Evolutionary conservation across 2,113 vertebrate genomes (phyloP).

Genomic region (Pseudorhombus dupliciocellatus): DNA sequence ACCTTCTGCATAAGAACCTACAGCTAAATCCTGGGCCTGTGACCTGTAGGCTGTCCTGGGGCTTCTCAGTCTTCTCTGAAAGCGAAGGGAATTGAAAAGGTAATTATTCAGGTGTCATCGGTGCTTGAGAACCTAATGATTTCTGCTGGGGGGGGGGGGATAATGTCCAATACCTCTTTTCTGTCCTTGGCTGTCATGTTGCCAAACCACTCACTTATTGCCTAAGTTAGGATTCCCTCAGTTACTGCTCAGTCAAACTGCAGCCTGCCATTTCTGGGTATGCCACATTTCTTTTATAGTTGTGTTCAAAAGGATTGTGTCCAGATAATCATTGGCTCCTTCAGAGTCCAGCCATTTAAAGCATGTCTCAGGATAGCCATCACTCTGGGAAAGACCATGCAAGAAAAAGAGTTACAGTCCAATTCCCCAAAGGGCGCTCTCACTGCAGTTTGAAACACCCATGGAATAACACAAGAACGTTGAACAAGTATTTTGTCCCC

Average conservation of each 20-base stretch:
- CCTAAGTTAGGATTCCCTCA: neutral
- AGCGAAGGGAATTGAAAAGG: neutral
- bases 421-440: neutral
- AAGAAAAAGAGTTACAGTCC: neutral
- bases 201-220: neutral
- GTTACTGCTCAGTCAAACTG: neutral
- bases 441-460: too few relatives aligned
- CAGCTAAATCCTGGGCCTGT: too few relatives aligned
- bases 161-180: neutral
- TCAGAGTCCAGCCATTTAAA: neutral
- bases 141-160: neutral
- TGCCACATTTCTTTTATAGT: neutral
- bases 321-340: neutral
- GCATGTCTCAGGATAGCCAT: neutral
- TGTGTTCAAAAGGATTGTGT: too few relatives aligned
- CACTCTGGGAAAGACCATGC: neutral
- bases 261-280: neutral
- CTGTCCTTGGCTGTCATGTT: neutral
- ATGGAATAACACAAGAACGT: too few relatives aligned
- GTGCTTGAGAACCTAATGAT: neutral
- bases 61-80: slow-evolving; percentile 2
- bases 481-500: too few relatives aligned
- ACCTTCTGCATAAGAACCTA: too few relatives aligned
- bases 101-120: neutral
- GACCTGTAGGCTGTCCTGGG: too few relatives aligned